Percentiles rank a stretch among this genome's conserved stretches.
Evolutionary conservation across 2,113 vertebrate species (phyloP).

Genomic region (Aphyosemion australe): DNA sequence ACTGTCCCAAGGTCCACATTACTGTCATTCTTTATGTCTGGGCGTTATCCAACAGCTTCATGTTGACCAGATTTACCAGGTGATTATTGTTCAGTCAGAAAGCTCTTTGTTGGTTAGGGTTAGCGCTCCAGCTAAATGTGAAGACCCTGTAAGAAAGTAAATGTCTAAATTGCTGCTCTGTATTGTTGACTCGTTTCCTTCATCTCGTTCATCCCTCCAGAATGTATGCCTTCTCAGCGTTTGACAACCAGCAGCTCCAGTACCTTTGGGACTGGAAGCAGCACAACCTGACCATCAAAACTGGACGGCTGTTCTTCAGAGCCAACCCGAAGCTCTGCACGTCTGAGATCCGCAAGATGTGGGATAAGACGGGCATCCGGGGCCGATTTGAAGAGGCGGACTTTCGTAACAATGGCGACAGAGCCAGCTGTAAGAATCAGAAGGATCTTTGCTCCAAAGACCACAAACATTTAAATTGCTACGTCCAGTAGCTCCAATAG

Average conservation of each 20-base stretch:
- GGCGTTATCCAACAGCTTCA: slow-evolving; percentile 39
- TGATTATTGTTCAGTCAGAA: slow-evolving; percentile 19
- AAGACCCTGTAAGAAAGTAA: too few species aligned
- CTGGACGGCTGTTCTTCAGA: slow-evolving; percentile 91
- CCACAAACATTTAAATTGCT: slow-evolving; percentile 36
- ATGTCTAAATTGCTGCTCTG: too few species aligned
- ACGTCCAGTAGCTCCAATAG: slow-evolving; percentile 11
- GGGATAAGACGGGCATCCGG: slow-evolving; percentile 87
- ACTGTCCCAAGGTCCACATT: slow-evolving; percentile 62
- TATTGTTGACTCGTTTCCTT: background rate
- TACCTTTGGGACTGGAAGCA: slow-evolving; percentile 98
- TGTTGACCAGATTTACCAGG: slow-evolving; percentile 15
- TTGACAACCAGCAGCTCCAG: slow-evolving; percentile 96
- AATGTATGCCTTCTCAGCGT: slow-evolving; percentile 91
- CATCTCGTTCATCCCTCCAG: slow-evolving; percentile 68
- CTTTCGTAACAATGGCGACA: slow-evolving; percentile 91
- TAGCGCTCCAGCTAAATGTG: background rate
- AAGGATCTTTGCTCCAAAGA: slow-evolving; percentile 14
- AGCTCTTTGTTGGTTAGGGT: background rate
- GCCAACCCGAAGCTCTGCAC: slow-evolving; percentile 94
- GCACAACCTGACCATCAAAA: slow-evolving; percentile 92
- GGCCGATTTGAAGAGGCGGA: slow-evolving; percentile 88
- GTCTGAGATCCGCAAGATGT: slow-evolving; percentile 96
- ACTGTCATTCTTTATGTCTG: slow-evolving; percentile 66
- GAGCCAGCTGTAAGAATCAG: slow-evolving; percentile 90